Conservation (phyloP, 2,797 vertebrate genomes). For the Helicolenus hilgendorfi region DNA sequence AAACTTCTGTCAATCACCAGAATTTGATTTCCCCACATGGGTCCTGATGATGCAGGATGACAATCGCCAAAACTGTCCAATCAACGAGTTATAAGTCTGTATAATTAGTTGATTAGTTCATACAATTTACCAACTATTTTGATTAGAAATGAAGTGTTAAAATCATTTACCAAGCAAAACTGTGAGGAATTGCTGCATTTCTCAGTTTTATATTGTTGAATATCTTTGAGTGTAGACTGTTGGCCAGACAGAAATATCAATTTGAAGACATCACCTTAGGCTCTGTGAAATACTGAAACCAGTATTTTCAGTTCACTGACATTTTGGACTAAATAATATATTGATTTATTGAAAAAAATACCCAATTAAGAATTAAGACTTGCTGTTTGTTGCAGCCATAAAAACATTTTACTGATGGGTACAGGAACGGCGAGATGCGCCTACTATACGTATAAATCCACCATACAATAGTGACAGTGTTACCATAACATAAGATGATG, state of each 20-base stretch:
- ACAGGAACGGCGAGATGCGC: background rate
- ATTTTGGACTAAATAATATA: background rate
- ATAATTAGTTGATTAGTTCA: background rate
- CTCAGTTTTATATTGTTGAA: background rate
- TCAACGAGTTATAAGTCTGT: too few species aligned
- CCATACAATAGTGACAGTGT: background rate
- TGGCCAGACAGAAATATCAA: background rate
- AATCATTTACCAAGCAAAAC: background rate
- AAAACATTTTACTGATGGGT: background rate
- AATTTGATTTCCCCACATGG: too few species aligned
- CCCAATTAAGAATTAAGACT: background rate
- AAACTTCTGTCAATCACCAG: too few species aligned
- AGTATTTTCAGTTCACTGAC: background rate
- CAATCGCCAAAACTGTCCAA: too few species aligned
- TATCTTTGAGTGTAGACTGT: background rate
- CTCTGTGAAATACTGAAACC: background rate
- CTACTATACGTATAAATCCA: background rate
- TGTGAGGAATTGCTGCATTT: background rate
- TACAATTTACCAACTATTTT: background rate
- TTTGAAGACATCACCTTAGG: background rate
- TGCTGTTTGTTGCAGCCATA: background rate
- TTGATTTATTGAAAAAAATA: background rate
- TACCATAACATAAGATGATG: background rate
- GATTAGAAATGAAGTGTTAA: background rate
- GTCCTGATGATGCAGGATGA: too few species aligned